phyloP scores from a whole-genome alignment of 2,113 vertebrate species.

The Coreoperca whiteheadi region DNA sequence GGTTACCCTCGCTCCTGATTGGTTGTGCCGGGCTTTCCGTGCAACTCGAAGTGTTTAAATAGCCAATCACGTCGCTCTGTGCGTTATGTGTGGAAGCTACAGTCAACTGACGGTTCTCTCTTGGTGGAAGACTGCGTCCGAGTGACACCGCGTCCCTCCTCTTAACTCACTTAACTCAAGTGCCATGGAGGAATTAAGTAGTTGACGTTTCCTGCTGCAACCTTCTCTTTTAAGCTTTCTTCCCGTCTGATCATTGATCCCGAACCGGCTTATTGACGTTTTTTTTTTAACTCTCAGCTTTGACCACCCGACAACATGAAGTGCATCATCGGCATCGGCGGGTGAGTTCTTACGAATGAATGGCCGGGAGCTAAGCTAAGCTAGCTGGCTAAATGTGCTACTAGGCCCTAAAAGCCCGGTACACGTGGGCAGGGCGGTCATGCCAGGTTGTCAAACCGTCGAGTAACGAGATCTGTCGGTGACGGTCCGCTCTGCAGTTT shows the following conservation, averaged over 20 bases:
- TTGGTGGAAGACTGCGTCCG: constrained; percentile 75
- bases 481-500: accelerated
- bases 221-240: constrained; percentile 83
- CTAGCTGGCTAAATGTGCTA: constrained; percentile 15
- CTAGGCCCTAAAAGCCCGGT: constrained; percentile 34
- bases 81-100: constrained; percentile 53
- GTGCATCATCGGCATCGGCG: constrained; percentile 93
- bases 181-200: constrained; percentile 84
- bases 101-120: constrained; percentile 45
- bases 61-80: constrained; percentile 77
- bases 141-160: constrained; percentile 64
- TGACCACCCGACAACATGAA: constrained; percentile 84
- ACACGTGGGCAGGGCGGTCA: constrained; percentile 61
- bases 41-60: constrained; percentile 75
- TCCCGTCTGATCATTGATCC: constrained; percentile 76
- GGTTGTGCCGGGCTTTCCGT: not conserved
- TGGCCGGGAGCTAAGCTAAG: constrained; percentile 39
- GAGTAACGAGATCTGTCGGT: accelerated
- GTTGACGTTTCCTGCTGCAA: constrained; percentile 84
- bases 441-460: accelerated
- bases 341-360: constrained; percentile 85
- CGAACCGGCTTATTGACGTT: constrained; percentile 52
- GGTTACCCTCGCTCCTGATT: constrained; percentile 64
- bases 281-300: constrained; percentile 43
- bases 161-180: constrained; percentile 44